Evolutionary conservation across 30 jellyfish, hydroid and myxozoan species (phyloP), one percentile per base, ranked within the genome.

Genomic region (Hydractinia symbiolongicarpus): DNA sequence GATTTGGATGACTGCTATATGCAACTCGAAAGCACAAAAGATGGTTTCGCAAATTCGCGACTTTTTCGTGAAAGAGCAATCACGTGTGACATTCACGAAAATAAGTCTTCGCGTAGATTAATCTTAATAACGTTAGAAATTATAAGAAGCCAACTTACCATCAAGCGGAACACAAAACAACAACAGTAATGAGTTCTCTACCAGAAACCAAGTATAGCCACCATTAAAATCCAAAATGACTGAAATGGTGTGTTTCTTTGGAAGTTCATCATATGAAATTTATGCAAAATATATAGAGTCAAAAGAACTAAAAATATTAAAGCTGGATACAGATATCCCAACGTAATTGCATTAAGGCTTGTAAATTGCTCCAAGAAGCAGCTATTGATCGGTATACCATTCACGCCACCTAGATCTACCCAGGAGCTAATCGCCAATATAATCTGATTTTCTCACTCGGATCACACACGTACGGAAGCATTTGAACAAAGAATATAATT

Each of bases 171-270:
- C 86, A 62, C 96, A 88, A 57, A 84, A 75, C 75, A 83, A 61
- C 5, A 85, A 79, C 84, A 81, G 79, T 77, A 88, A 53, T 7
- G 87, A 73, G 15, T 90, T 83, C 62, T 88, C 94, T 21, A 75
- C 90, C 83, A 88, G 50, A 50, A 78, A 75, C 66, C 77, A 61
- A 55, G 82, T 13, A 80, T 77, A 53, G 79, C 83, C 5, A 81
- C 71, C 53, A 78, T 78, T 53, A 88, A 79, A 7, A 83, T 60
- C 96, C 96, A 88, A 79, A 88, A 83, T 50, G 96, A 86, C 62
- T 67, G 87, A 60, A 88, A 88, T 55, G 96, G 96, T 15, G 96
- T 77, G 66, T 73, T 78, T 54, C 96, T 74, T 64, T 53, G 74
- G 54, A 88, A 73, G n/a, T 75, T 83, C 64, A 88, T 40, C 10